Conservation (phyloP, 2,888 invertebrate genomes). For the Halocaridina rubra region DNA sequence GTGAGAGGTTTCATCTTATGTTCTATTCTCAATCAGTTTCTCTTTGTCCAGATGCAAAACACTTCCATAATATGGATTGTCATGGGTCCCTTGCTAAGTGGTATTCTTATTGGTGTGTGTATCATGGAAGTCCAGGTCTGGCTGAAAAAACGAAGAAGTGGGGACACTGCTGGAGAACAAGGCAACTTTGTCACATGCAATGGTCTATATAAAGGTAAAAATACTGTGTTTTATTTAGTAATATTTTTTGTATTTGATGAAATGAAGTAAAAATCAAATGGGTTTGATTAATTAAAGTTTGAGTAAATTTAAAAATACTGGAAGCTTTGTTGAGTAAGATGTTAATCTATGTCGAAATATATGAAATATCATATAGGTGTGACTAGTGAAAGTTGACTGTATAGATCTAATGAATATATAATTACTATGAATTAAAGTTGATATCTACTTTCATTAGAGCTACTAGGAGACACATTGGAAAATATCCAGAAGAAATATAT, state of each 20-base stretch:
- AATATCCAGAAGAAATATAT: conserved; percentile 24
- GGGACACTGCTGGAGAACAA: not conserved
- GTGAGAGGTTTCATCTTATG: no score
- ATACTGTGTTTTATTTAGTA: no score
- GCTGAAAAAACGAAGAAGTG: not conserved
- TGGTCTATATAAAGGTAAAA: conserved; percentile 12
- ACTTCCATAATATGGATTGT: not conserved
- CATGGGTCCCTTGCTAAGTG: not conserved
- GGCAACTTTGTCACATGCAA: not conserved
- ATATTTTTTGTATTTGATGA: no score
- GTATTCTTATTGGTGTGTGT: not conserved
- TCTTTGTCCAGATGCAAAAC: not conserved
- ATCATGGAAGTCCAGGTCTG: not conserved
- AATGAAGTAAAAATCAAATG: no score
- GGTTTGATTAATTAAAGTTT: no score
- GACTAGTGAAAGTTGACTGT: no score
- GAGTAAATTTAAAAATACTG: no score
- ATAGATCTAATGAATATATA: no score
- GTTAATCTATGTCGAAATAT: no score
- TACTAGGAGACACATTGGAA: not conserved
- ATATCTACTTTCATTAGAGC: not conserved
- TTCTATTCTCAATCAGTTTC: not conserved
- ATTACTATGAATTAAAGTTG: no score
- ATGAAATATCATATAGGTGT: no score
- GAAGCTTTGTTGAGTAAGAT: no score